Conservation (phyloP, 1,140 invertebrate species). For the Berghia stephanieae region DNA sequence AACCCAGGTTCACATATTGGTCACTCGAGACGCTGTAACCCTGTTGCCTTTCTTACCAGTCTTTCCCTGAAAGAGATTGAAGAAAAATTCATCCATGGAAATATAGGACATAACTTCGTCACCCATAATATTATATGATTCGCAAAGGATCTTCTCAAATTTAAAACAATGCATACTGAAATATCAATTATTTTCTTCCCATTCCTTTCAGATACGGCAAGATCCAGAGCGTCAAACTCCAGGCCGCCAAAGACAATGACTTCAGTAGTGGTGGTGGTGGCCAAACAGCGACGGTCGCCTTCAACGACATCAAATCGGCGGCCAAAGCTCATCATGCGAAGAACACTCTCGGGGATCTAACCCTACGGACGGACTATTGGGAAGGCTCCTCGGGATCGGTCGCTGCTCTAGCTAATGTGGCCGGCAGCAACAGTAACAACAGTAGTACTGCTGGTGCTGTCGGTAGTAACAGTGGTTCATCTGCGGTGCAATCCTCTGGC, state of each 20-base stretch:
- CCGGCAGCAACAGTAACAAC: slow-evolving; percentile 24
- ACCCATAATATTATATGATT: no score
- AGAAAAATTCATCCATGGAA: no score
- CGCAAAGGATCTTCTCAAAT: no score
- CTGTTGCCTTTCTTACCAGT: no score
- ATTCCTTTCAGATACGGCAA: slow-evolving; percentile 85
- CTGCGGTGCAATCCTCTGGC: no score
- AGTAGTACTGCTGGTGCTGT: slow-evolving; percentile 1
- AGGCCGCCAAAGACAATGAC: slow-evolving; percentile 74
- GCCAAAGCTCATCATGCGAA: slow-evolving; percentile 90
- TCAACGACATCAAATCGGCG: slow-evolving; percentile 96
- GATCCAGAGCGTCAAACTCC: slow-evolving; percentile 93
- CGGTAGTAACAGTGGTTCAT: background rate
- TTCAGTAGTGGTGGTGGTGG: no score
- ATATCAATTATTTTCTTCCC: background rate
- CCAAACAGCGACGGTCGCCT: slow-evolving; percentile 90
- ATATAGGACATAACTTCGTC: no score
- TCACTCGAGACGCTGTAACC: no score
- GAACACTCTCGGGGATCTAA: slow-evolving; percentile 84
- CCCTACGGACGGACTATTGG: slow-evolving; percentile 91
- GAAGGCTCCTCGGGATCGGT: slow-evolving; percentile 73
- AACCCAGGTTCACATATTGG: no score
- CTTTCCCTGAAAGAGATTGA: no score
- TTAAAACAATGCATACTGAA: background rate
- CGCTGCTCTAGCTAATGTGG: slow-evolving; percentile 17